A percentile compares a stretch with the other conserved stretches of the same genome.
These are phyloP conservation scores for Lathronympha strigana DNA, from an alignment of 2,888 invertebrate genomes.

Conservation along the genomic window DNA sequence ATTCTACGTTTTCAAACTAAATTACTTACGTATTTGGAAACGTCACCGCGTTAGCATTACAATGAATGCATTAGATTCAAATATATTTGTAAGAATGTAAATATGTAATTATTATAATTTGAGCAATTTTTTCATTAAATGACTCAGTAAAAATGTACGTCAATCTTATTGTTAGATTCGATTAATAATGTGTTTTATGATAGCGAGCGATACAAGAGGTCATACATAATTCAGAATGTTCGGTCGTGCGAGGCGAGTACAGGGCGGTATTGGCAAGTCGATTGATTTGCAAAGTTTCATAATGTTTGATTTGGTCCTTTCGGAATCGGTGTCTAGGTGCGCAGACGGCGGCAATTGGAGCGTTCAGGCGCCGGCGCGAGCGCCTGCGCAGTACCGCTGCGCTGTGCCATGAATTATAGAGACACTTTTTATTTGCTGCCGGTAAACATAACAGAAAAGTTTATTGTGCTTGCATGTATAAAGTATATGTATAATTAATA, in stretches of 20 bases:
- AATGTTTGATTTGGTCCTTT: slow-evolving; percentile 29
- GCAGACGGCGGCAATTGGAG: slow-evolving; percentile 71
- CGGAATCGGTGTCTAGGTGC: slow-evolving; percentile 46
- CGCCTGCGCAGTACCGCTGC: slow-evolving; percentile 59
- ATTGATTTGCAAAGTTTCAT: slow-evolving; percentile 31
- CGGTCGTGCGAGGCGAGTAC: slow-evolving; percentile 16
- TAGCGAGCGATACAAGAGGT: slow-evolving; percentile 13
- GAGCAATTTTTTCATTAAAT: slow-evolving; percentile 15
- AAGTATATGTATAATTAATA: too few species aligned
- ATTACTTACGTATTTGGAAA: slow-evolving; percentile 18
- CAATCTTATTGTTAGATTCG: slow-evolving; percentile 19
- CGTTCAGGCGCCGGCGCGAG: slow-evolving; percentile 71
- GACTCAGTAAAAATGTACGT: slow-evolving; percentile 11
- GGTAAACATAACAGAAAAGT: neutral
- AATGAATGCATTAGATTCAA: slow-evolving; percentile 4
- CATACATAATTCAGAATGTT: slow-evolving; percentile 27
- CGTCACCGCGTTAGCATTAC: slow-evolving; percentile 18
- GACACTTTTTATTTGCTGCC: slow-evolving; percentile 10
- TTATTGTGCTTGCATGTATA: neutral
- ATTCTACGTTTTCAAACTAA: slow-evolving; percentile 36
- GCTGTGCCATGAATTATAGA: slow-evolving; percentile 19
- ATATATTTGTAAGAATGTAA: neutral
- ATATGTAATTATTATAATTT: neutral
- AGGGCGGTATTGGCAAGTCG: slow-evolving; percentile 15
- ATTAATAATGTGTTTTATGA: slow-evolving; percentile 29